Percentiles rank a stretch among this genome's conserved stretches.
Evolutionary conservation across 2,888 invertebrate genomes (phyloP).

Genomic region (Epirrhoe tristata): DNA sequence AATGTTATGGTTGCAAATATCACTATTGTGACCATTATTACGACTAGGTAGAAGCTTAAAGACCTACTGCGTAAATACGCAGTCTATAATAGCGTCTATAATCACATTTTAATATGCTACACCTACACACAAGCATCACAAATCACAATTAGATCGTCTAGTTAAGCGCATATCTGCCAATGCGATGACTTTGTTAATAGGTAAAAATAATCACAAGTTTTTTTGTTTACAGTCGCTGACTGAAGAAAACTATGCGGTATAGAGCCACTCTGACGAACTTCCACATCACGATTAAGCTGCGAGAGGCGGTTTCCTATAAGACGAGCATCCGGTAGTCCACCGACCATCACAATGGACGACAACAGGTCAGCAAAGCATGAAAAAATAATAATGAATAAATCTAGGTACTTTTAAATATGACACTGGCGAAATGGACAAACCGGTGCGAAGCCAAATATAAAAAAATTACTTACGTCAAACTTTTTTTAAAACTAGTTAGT

Average conservation of each 20-base stretch:
- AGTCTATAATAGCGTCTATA: constrained; percentile 6
- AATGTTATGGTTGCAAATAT: too few relatives aligned
- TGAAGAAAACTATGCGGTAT: constrained; percentile 70
- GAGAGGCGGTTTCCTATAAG: constrained; percentile 53
- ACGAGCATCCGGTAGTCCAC: constrained; percentile 67
- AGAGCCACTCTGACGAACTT: constrained; percentile 47
- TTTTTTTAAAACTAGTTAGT: too few relatives aligned
- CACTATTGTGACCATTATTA: neutral
- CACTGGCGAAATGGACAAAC: too few relatives aligned
- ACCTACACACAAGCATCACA: neutral
- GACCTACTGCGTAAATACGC: neutral
- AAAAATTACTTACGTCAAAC: too few relatives aligned
- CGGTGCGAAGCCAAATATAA: too few relatives aligned
- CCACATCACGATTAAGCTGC: constrained; percentile 51
- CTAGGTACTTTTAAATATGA: too few relatives aligned
- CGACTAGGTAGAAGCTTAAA: neutral
- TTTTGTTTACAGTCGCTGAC: constrained; percentile 56
- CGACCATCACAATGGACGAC: constrained; percentile 64
- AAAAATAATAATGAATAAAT: too few relatives aligned
- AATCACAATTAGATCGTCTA: constrained; percentile 9
- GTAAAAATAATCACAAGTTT: neutral
- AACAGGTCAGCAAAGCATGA: constrained; percentile 58
- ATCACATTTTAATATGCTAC: constrained; percentile 18
- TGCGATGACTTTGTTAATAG: too few relatives aligned
- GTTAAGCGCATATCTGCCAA: neutral